These are phyloP conservation scores for Chromis chromis DNA, from an alignment of 2,797 vertebrate genomes.

Conservation along the genomic window DNA sequence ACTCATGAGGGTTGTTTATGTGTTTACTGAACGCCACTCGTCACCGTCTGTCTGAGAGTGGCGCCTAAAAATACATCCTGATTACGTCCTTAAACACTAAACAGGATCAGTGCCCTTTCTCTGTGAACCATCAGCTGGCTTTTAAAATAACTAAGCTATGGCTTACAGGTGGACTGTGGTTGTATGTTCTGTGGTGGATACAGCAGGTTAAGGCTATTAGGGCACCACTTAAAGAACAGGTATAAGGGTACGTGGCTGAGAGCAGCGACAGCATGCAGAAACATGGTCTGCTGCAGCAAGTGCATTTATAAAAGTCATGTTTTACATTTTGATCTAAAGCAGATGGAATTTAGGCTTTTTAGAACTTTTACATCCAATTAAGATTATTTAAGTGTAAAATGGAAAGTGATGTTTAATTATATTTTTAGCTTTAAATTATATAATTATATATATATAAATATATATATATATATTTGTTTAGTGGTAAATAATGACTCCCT, in stretches of 20 bases:
- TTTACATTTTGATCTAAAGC: too few species aligned
- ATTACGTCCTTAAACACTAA: constrained; percentile 82
- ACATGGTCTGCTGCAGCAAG: background rate
- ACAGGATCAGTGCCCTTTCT: constrained; percentile 79
- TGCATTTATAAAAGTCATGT: background rate
- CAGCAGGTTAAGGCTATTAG: constrained; percentile 66
- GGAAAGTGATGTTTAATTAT: background rate
- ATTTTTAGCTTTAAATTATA: background rate
- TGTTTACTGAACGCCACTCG: constrained; percentile 50
- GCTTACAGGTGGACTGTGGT: constrained; percentile 57
- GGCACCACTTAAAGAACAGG: constrained; percentile 49
- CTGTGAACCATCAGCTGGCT: constrained; percentile 69
- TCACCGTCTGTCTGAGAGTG: constrained; percentile 60
- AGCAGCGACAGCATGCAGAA: background rate
- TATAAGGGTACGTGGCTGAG: constrained; percentile 7
- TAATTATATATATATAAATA: too few species aligned
- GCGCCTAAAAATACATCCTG: constrained; percentile 77
- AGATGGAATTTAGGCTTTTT: background rate
- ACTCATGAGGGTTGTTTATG: constrained; percentile 16
- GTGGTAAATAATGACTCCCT: constrained; percentile 49
- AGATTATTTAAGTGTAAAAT: background rate
- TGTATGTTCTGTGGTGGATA: constrained; percentile 42
- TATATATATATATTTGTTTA: background rate
- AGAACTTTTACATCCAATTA: background rate
- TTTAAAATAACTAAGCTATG: constrained; percentile 79